phyloP scores from a whole-genome alignment of 2,888 invertebrate genomes.

The Meloe dianella region DNA sequence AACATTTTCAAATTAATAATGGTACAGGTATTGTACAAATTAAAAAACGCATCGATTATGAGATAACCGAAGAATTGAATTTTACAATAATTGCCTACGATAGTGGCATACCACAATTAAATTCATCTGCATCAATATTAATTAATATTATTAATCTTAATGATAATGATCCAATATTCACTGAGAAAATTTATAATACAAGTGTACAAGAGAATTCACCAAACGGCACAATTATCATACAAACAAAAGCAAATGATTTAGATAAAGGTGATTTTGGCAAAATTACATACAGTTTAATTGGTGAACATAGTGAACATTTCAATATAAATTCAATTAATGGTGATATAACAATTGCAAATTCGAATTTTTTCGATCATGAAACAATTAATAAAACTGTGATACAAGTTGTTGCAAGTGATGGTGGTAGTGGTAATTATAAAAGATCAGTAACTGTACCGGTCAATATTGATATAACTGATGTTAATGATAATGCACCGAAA shows the following conservation, averaged over 20 bases:
- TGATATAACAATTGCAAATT: constrained; percentile 75
- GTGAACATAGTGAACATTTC: constrained; percentile 77
- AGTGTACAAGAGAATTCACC: constrained; percentile 78
- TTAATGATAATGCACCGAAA: constrained; percentile 88
- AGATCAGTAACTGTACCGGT: constrained; percentile 79
- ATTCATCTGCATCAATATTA: constrained; percentile 76
- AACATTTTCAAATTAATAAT: constrained; percentile 82
- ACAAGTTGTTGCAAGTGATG: constrained; percentile 81
- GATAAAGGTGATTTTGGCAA: constrained; percentile 82
- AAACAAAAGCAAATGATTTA: constrained; percentile 76
- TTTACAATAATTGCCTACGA: constrained; percentile 85
- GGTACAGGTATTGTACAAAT: constrained; percentile 81
- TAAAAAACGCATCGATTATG: constrained; percentile 82
- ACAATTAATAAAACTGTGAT: constrained; percentile 71
- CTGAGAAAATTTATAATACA: constrained; percentile 70
- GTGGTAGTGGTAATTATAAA: constrained; percentile 72
- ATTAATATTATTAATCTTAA: constrained; percentile 84
- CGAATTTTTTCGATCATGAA: constrained; percentile 81
- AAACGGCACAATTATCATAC: constrained; percentile 73
- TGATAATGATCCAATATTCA: constrained; percentile 85
- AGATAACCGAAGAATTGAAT: constrained; percentile 74
- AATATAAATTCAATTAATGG: constrained; percentile 74
- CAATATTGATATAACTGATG: constrained; percentile 77
- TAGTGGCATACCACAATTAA: constrained; percentile 83
- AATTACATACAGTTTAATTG: constrained; percentile 78